Conservation (phyloP, 2,888 invertebrate species). For the Pollenia angustigena region DNA sequence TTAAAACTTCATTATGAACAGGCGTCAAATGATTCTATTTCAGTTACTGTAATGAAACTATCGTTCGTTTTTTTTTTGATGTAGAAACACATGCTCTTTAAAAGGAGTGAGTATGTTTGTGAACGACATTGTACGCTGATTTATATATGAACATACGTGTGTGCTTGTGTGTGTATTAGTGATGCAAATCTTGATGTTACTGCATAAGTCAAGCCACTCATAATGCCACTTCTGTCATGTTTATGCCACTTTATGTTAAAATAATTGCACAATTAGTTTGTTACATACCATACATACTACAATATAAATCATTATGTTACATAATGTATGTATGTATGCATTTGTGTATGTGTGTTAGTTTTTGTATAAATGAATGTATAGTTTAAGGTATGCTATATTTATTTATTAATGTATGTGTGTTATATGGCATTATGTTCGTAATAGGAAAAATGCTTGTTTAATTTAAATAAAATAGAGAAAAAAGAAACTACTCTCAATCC, state of each 20-base stretch:
- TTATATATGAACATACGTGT: not conserved
- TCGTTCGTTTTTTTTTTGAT: constrained; percentile 23
- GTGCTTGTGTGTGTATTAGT: constrained; percentile 43
- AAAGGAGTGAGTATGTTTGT: not conserved
- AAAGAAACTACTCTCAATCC: constrained; percentile 38
- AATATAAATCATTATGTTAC: constrained; percentile 27
- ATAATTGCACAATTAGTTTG: constrained; percentile 84
- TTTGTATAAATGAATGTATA: not conserved
- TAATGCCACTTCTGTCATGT: constrained; percentile 82
- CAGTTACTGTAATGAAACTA: constrained; percentile 34
- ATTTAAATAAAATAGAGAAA: constrained; percentile 60
- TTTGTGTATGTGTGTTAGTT: not conserved
- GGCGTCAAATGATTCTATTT: constrained; percentile 58
- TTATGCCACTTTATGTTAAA: constrained; percentile 84
- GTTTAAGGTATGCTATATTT: not conserved
- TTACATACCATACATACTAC: constrained; percentile 62
- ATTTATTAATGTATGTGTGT: constrained; percentile 25
- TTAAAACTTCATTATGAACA: constrained; percentile 60
- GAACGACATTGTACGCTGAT: not conserved
- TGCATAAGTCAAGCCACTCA: constrained; percentile 82
- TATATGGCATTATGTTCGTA: constrained; percentile 17
- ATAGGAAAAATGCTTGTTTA: constrained; percentile 40
- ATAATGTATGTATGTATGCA: not conserved
- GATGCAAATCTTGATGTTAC: constrained; percentile 69
- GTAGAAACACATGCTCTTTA: not conserved